These are phyloP conservation scores for Mimachlamys varia DNA, from an alignment of 2,888 invertebrate genomes.

Conservation along the genomic window DNA sequence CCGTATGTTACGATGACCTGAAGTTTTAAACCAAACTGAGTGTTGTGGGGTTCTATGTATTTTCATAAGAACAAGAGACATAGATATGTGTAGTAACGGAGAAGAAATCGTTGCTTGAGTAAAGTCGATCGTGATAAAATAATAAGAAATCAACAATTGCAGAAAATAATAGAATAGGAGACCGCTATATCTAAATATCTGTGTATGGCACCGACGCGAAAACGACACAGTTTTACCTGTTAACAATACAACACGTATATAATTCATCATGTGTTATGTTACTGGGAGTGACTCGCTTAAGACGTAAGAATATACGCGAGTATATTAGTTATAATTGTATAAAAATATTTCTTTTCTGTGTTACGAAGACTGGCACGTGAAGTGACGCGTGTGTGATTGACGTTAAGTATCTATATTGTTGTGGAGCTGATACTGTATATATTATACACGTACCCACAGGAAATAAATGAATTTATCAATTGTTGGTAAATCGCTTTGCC, in stretches of 20 bases:
- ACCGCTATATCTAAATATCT: no score
- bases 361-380: conserved; percentile 2
- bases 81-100: no score
- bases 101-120: no score
- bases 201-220: not conserved
- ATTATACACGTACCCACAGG: not conserved
- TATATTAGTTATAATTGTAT: not conserved
- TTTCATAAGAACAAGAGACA: no score
- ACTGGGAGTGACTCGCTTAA: not conserved
- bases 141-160: no score
- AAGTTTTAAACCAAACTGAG: no score
- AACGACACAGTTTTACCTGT: not conserved
- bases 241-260: not conserved
- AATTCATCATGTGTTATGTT: not conserved
- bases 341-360: not conserved
- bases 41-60: no score
- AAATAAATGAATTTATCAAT: conserved; percentile 2
- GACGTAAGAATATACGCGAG: not conserved
- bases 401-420: not conserved
- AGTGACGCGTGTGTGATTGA: conserved; percentile 16
- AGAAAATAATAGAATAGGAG: not conserved
- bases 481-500: conserved; percentile 28
- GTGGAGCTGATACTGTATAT: not conserved
- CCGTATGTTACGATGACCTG: no score
- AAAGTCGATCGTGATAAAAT: no score